phyloP scores from a whole-genome alignment of 2,113 vertebrate genomes.

The Fregata magnificens region DNA sequence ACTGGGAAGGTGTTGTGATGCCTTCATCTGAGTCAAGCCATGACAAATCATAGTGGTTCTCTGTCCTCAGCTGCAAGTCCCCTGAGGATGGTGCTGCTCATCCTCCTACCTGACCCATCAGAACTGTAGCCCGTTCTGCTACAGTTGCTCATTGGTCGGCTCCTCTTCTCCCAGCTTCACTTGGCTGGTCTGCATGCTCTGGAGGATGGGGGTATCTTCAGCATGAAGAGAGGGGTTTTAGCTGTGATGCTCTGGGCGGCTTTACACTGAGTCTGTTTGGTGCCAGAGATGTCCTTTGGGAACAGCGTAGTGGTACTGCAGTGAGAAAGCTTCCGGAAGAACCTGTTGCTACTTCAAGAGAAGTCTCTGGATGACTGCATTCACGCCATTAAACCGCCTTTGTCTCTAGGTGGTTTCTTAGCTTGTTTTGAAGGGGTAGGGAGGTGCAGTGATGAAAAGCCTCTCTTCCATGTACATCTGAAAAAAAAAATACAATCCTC shows the following conservation, averaged over 20 bases:
- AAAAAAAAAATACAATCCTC: background rate
- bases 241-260: background rate
- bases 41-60: background rate
- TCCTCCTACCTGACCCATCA: background rate
- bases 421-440: background rate
- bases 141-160: background rate
- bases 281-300: background rate
- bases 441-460: background rate
- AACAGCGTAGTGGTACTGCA: background rate
- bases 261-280: background rate
- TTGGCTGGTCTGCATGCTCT: background rate
- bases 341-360: background rate
- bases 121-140: background rate
- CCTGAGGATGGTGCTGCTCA: background rate
- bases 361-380: background rate
- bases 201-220: background rate
- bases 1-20: background rate
- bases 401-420: background rate
- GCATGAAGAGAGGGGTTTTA: background rate
- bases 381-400: background rate
- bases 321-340: background rate
- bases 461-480: background rate
- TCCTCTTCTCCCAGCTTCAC: background rate
- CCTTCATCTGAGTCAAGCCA: background rate
- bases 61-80: background rate